These are phyloP conservation scores for Rhabdomys pumilio DNA, from an alignment of 2,797 vertebrate genomes.

Conservation along the genomic window DNA sequence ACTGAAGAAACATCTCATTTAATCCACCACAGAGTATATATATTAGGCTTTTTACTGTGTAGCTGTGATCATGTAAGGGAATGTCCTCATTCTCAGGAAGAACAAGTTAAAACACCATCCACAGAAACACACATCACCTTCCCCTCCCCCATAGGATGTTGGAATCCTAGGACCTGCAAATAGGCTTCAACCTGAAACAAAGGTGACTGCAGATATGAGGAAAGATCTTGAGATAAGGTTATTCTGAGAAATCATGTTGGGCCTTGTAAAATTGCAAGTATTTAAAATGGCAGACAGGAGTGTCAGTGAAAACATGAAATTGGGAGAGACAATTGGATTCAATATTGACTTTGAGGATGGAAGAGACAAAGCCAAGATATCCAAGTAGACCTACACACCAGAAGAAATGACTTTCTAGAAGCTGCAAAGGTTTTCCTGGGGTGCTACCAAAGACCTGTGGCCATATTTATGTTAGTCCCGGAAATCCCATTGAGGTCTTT, in stretches of 20 bases:
- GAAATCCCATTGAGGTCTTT: background rate
- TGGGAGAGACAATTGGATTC: background rate
- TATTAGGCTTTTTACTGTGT: background rate
- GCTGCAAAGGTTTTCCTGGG: background rate
- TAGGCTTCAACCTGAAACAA: background rate
- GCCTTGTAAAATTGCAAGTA: background rate
- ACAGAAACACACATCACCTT: accelerated
- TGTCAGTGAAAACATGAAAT: background rate
- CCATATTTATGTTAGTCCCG: background rate
- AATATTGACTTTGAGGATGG: background rate
- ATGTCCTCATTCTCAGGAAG: background rate
- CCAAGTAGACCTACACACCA: background rate
- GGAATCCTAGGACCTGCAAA: background rate
- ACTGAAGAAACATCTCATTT: background rate
- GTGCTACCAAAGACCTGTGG: background rate
- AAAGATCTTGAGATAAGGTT: background rate
- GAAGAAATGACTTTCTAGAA: too few relatives aligned
- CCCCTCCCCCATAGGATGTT: background rate
- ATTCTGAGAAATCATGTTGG: background rate
- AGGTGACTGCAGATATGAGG: background rate
- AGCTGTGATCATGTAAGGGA: background rate
- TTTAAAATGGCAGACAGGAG: background rate
- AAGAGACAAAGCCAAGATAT: background rate
- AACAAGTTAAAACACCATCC: background rate
- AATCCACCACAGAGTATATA: background rate